Evolutionary conservation across 2,113 vertebrate genomes (phyloP).

Genomic region (Chloropsis hardwickii): DNA sequence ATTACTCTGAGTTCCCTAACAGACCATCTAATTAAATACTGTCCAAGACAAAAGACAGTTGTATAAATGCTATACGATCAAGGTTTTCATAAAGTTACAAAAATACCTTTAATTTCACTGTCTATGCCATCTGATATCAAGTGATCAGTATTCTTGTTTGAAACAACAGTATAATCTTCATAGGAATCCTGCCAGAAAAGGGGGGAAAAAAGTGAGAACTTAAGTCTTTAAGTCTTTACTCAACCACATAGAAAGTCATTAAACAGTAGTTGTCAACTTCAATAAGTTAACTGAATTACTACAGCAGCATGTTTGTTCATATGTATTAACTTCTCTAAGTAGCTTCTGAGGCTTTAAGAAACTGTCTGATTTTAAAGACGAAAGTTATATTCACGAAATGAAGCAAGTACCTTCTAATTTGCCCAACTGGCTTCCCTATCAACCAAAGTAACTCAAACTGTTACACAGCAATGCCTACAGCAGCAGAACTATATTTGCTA

Average conservation of each 20-base stretch:
- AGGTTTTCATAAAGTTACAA: neutral
- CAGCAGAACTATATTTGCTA: neutral
- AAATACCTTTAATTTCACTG: slow-evolving; percentile 81
- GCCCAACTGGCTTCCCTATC: neutral
- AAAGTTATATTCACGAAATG: neutral
- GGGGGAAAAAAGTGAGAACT: too few relatives aligned
- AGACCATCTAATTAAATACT: neutral
- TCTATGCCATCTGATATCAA: slow-evolving; percentile 76
- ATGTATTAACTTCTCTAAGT: neutral
- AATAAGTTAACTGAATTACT: neutral
- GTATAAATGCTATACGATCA: neutral
- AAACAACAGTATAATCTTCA: slow-evolving; percentile 77
- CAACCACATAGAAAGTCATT: neutral
- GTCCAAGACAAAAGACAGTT: neutral
- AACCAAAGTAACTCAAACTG: neutral
- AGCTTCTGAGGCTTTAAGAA: neutral
- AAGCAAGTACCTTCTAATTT: neutral
- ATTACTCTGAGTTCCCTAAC: neutral
- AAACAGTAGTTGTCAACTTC: neutral
- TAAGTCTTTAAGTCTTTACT: too few relatives aligned
- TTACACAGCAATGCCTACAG: neutral
- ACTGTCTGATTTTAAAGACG: neutral
- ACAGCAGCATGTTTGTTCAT: neutral
- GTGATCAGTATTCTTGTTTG: slow-evolving; percentile 76
- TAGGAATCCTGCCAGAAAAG: slow-evolving; percentile 75